These are phyloP conservation scores for Drosophila littoralis DNA, from an alignment of 1,140 invertebrate genomes.

Conservation along the genomic window DNA sequence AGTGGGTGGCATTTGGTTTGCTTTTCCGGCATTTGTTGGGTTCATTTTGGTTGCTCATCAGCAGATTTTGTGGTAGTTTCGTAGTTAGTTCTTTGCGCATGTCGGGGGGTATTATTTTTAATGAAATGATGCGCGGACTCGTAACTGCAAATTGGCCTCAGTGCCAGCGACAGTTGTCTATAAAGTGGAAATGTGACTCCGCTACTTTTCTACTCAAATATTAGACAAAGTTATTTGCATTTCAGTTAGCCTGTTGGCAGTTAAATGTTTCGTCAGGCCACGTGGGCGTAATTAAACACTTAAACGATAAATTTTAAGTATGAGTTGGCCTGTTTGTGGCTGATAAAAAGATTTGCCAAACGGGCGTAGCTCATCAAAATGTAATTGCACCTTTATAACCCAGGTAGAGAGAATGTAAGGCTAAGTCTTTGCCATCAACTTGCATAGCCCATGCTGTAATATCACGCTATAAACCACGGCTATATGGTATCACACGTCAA, in stretches of 20 bases:
- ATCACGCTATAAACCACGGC: no score
- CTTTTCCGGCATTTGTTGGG: neutral
- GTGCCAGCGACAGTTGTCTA: constrained; percentile 37
- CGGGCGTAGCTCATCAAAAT: constrained; percentile 45
- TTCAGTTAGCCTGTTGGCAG: constrained; percentile 31
- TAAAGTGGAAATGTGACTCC: neutral
- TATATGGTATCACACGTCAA: neutral
- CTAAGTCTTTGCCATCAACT: neutral
- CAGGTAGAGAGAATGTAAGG: neutral
- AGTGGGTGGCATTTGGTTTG: constrained; percentile 39
- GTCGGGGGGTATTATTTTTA: constrained; percentile 66
- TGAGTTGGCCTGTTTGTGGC: constrained; percentile 30
- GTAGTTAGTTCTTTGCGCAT: constrained; percentile 57
- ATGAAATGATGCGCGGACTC: constrained; percentile 60
- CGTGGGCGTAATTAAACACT: constrained; percentile 68
- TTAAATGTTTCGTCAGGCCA: constrained; percentile 63
- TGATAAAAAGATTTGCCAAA: constrained; percentile 73
- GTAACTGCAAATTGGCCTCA: constrained; percentile 74
- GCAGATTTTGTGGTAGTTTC: constrained; percentile 11
- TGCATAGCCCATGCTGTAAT: neutral
- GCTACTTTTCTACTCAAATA: neutral
- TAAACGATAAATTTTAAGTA: constrained; percentile 31
- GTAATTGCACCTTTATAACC: constrained; percentile 27
- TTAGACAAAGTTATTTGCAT: constrained; percentile 59
- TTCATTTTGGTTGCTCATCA: neutral